phyloP scores from a whole-genome alignment of 2,888 invertebrate genomes.

The Ichneumoninae sp. region DNA sequence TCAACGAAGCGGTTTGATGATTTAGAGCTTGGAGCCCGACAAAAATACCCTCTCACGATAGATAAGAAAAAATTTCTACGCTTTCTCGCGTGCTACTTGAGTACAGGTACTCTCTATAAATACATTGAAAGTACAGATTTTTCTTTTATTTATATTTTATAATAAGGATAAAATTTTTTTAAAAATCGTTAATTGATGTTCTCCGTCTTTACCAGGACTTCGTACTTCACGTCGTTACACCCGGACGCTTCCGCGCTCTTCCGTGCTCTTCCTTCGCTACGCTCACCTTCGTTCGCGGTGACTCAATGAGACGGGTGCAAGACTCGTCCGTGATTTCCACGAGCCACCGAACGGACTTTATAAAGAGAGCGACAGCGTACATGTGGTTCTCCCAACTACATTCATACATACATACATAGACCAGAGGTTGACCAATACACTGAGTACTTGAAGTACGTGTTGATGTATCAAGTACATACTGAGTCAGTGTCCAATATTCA shows the following conservation, averaged over 20 bases:
- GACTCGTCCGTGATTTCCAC: conserved; percentile 41
- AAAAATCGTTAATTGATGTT: background rate
- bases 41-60: background rate
- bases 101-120: background rate
- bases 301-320: conserved; percentile 27
- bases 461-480: too few species aligned
- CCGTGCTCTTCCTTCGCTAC: conserved; percentile 5
- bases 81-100: background rate
- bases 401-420: background rate
- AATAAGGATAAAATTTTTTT: too few species aligned
- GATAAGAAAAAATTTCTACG: background rate
- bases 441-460: too few species aligned
- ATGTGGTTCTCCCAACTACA: conserved; percentile 47
- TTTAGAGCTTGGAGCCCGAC: background rate
- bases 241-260: background rate
- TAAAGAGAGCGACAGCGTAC: conserved; percentile 63
- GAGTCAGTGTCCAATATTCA: too few species aligned
- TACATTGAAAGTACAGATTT: background rate
- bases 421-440: too few species aligned
- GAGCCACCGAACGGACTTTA: background rate
- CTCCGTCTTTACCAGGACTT: background rate
- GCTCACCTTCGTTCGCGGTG: conserved; percentile 31
- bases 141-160: background rate
- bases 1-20: background rate
- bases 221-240: conserved; percentile 4